Conservation (phyloP, 2,888 invertebrate genomes). For the Standfussiana lucernea region DNA sequence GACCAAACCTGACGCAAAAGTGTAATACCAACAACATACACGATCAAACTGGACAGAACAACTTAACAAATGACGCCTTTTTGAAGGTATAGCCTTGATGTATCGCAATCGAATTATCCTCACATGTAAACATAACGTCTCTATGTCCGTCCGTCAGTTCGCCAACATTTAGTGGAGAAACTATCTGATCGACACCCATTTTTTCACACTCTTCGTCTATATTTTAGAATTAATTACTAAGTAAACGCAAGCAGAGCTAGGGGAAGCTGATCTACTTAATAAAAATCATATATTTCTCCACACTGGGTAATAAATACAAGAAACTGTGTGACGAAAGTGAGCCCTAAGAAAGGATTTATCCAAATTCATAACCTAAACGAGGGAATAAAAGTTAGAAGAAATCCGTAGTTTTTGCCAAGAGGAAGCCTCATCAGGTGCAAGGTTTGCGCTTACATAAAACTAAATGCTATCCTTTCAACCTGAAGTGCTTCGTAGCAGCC, state of each 20-base stretch:
- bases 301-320: neutral
- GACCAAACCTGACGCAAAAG: no score
- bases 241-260: no score
- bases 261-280: no score
- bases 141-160: neutral
- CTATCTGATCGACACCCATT: neutral
- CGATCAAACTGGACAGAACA: neutral
- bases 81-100: neutral
- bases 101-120: no score
- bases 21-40: no score
- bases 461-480: no score
- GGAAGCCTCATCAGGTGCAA: neutral
- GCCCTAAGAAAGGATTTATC: neutral
- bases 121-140: no score
- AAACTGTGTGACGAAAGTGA: neutral
- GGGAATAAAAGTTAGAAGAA: neutral
- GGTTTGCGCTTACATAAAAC: neutral
- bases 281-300: neutral
- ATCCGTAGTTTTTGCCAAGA: neutral
- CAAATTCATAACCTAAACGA: neutral
- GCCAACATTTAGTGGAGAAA: neutral
- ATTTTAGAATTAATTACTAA: no score
- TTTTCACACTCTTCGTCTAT: no score
- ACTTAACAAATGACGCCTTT: neutral
- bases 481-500: constrained; percentile 27